phyloP scores from a whole-genome alignment of 2,113 vertebrate genomes.

The Saccopteryx leptura region DNA sequence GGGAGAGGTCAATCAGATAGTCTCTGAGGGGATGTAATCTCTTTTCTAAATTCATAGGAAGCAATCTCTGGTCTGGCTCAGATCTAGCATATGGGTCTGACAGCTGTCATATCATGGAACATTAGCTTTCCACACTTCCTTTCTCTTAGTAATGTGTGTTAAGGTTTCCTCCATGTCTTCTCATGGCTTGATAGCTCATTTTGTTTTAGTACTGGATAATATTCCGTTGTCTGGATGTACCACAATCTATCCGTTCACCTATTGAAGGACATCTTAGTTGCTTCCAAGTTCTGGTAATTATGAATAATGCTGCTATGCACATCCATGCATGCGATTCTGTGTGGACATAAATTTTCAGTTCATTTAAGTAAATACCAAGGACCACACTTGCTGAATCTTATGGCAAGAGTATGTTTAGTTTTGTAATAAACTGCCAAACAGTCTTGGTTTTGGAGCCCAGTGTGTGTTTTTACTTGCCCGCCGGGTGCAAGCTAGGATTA shows the following conservation, averaged over 20 bases:
- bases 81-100: background rate
- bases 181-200: background rate
- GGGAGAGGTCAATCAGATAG: background rate
- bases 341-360: background rate
- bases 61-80: background rate
- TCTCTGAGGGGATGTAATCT: background rate
- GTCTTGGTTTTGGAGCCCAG: no score
- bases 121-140: background rate
- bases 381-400: background rate
- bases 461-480: no score
- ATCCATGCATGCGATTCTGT: background rate
- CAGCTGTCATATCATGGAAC: background rate
- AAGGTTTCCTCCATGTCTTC: background rate
- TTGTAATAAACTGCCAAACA: background rate
- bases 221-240: background rate
- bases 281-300: background rate
- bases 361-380: conserved; percentile 22
- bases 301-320: background rate
- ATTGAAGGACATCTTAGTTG: background rate
- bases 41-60: background rate
- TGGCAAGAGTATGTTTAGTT: background rate
- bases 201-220: background rate
- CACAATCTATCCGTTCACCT: background rate
- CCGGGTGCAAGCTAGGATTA: no score
- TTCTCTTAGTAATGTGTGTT: background rate